Conservation (phyloP, 2,888 invertebrate species). For the Tachina lurida region DNA sequence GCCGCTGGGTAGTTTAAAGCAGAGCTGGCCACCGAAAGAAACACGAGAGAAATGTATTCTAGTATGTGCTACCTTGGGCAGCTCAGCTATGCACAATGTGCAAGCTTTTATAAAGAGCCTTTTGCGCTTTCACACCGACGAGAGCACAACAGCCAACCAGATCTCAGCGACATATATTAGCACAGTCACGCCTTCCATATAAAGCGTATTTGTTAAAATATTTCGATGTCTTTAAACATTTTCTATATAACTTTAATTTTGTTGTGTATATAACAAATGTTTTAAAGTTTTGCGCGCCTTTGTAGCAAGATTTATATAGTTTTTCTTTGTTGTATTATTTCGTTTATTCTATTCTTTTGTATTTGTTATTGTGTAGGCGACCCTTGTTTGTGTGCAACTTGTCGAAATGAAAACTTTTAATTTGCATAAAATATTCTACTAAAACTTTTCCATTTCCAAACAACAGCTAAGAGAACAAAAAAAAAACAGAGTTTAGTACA, state of each 20-base stretch:
- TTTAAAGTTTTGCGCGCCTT: constrained; percentile 11
- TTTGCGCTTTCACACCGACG: no score
- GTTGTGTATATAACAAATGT: neutral
- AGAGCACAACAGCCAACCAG: no score
- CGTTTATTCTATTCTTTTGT: neutral
- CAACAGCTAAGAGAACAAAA: neutral
- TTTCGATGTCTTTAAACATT: neutral
- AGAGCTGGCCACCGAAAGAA: no score
- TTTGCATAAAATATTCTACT: constrained; percentile 53
- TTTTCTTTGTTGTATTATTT: constrained; percentile 35
- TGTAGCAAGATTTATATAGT: neutral
- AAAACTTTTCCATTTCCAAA: constrained; percentile 36
- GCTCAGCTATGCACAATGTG: no score
- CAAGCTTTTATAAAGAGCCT: no score
- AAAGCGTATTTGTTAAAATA: no score
- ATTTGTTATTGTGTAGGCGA: constrained; percentile 30
- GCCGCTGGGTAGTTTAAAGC: no score
- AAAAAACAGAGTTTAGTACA: neutral
- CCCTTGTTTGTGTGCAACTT: constrained; percentile 44
- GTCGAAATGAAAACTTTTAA: constrained; percentile 41
- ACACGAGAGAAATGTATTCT: no score
- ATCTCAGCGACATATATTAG: no score
- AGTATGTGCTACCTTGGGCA: no score
- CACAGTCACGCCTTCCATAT: no score
- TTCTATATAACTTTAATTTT: neutral